Percentiles rank a stretch among this genome's conserved stretches.
phyloP scores from a whole-genome alignment of 2,113 vertebrate genomes.

The Mormyrus iriodes region DNA sequence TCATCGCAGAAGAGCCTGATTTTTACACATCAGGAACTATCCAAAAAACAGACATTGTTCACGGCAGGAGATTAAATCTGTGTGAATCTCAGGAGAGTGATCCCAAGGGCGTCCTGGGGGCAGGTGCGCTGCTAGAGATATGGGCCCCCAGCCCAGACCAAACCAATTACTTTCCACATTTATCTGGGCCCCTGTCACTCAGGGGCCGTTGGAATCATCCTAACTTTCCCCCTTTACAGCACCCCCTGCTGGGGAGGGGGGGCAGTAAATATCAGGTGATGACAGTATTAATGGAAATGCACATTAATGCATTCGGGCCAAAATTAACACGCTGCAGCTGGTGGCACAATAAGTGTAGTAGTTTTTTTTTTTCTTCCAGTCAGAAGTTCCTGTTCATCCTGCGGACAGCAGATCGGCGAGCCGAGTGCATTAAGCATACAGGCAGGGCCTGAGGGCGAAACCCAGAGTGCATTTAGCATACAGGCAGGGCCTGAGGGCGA shows the following conservation, averaged over 20 bases:
- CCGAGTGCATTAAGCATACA: neutral
- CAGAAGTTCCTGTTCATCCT: neutral
- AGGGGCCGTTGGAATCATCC: too few species aligned
- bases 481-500: neutral
- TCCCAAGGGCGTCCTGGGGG: neutral
- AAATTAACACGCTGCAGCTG: neutral
- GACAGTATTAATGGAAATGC: neutral
- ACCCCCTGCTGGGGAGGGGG: neutral
- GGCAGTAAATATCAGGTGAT: neutral
- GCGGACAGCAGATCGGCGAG: neutral
- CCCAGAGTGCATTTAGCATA: neutral
- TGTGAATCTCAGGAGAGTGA: neutral
- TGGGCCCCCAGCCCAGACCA: neutral
- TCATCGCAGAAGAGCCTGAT: neutral
- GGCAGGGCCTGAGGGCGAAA: neutral
- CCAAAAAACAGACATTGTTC: neutral
- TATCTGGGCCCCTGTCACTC: too few species aligned
- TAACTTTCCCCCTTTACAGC: too few species aligned
- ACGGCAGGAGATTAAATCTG: neutral
- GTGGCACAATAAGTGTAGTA: neutral
- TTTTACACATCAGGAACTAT: neutral
- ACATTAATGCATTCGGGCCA: neutral
- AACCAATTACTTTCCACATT: neutral
- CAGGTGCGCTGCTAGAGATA: neutral
- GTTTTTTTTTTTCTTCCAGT: neutral